These are phyloP conservation scores for Dendroctonus valens DNA, from an alignment of 1,140 invertebrate genomes.

Conservation along the genomic window DNA sequence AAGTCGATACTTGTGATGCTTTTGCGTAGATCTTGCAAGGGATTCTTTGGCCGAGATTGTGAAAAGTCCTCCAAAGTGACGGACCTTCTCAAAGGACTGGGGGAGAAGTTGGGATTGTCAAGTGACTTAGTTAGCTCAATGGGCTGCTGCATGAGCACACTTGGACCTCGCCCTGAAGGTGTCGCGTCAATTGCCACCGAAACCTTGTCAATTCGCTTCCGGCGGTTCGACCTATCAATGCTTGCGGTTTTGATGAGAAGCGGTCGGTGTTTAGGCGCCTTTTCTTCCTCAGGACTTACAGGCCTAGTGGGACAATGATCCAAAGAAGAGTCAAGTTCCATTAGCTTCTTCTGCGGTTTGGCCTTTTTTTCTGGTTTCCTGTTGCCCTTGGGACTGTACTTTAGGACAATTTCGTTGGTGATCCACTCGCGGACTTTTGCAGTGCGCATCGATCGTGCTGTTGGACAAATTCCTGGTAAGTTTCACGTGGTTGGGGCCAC, in stretches of 20 bases:
- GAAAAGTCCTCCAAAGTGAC: constrained; percentile 52
- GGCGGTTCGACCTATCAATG: constrained; percentile 37
- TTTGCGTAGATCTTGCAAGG: constrained; percentile 50
- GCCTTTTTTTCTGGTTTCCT: constrained; percentile 25
- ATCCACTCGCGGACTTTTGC: constrained; percentile 85
- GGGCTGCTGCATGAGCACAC: constrained; percentile 70
- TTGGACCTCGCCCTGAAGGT: constrained; percentile 65
- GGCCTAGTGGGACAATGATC: constrained; percentile 51
- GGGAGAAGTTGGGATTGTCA: constrained; percentile 45
- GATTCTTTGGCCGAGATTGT: constrained; percentile 33
- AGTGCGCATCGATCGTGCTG: constrained; percentile 78
- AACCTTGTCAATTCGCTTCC: constrained; percentile 61
- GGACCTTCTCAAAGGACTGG: constrained; percentile 49
- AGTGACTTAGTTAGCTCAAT: constrained; percentile 68
- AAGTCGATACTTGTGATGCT: constrained; percentile 54
- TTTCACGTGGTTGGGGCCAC: constrained; percentile 62
- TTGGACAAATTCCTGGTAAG: constrained; percentile 69
- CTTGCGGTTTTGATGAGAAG: constrained; percentile 37
- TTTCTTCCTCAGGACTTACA: constrained; percentile 51
- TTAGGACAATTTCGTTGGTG: constrained; percentile 68
- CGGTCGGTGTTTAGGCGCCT: constrained; percentile 12
- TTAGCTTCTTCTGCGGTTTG: constrained; percentile 7
- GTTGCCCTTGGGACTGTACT: constrained; percentile 64
- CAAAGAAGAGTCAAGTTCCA: constrained; percentile 37
- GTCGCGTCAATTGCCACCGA: constrained; percentile 75